Base-by-base conservation (phyloP, 2,113 vertebrate genomes). In the Bubo scandiacus region DNA sequence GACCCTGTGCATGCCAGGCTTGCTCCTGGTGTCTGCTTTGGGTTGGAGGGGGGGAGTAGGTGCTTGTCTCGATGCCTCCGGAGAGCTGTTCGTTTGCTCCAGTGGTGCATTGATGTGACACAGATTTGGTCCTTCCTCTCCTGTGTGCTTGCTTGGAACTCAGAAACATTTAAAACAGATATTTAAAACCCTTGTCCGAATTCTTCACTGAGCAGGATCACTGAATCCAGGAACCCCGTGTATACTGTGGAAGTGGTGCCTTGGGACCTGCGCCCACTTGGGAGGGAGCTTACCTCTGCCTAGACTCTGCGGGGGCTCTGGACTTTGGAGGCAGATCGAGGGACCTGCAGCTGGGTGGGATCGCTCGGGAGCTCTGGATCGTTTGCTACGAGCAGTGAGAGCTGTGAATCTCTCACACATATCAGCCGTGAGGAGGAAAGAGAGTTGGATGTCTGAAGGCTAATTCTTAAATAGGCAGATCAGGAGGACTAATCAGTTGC, bases 401-500 rank as follows among this genome's bases (percentile, higher is more conserved):
- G 25, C 16, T 71, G 71, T 8, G 72, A 80, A 18, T 52, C 23
- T 61, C 59, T 62, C 0, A 0, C 40, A 4, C 1, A 2, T 34
- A 11, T 23, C 58, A 67, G 81, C 32, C 7, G 0, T 22, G 42
- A 82, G 73, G 58, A 90, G 66, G 45, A 80, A 11, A 2, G 32
- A 34, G 54, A 67, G 38, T 10, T 29, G 54, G 27, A 62, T 51
- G 68, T 65, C 90, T 75, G 67, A 83, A n/a, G 90, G 73, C n/a
- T 86, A 47, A 80, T 75, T 71, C 61, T 15, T 63, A 82, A 88
- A 82, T 45, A 45, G 74, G 55, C 3, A 23, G 83, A 94, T 94
- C 62, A 86, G 83, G 72, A 83, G 90, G 81, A 80, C 94, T 87
- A 77, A 84, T 63, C 81, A 75, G 77, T 58, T 82, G 59, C 63